These are phyloP conservation scores for Chloroceryle inda DNA, from an alignment of 2,797 vertebrate species.

Conservation along the genomic window DNA sequence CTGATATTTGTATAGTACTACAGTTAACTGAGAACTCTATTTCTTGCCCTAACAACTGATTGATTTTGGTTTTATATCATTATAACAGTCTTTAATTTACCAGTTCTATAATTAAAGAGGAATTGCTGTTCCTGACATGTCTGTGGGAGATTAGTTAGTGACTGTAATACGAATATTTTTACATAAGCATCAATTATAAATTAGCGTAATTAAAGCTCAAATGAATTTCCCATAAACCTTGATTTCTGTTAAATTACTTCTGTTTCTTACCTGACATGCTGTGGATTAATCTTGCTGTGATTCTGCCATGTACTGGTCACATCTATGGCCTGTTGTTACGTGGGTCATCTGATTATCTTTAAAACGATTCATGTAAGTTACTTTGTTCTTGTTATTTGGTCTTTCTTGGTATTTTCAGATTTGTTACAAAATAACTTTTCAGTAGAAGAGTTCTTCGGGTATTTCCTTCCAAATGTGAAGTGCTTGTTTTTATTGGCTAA, in stretches of 20 bases:
- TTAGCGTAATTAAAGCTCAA: not conserved
- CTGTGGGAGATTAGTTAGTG: not conserved
- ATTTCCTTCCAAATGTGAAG: not conserved
- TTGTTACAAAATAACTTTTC: not conserved
- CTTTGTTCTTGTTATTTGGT: not conserved
- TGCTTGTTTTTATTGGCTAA: not conserved
- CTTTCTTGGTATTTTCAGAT: not conserved
- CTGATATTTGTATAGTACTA: not conserved
- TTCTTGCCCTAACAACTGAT: not conserved
- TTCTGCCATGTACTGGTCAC: not conserved
- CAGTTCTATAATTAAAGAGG: not conserved
- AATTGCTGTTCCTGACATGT: not conserved
- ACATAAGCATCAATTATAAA: not conserved
- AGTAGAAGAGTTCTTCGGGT: not conserved
- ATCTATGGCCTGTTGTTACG: not conserved
- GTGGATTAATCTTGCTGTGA: not conserved
- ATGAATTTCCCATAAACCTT: not conserved
- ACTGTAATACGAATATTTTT: not conserved
- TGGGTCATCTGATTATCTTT: not conserved
- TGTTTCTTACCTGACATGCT: not conserved
- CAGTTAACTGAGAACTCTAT: not conserved
- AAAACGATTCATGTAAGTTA: not conserved
- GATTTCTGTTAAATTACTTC: not conserved
- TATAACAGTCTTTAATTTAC: not conserved
- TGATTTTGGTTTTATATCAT: not conserved